phyloP scores from a whole-genome alignment of 2,113 vertebrate genomes.

The Takifugu flavidus region DNA sequence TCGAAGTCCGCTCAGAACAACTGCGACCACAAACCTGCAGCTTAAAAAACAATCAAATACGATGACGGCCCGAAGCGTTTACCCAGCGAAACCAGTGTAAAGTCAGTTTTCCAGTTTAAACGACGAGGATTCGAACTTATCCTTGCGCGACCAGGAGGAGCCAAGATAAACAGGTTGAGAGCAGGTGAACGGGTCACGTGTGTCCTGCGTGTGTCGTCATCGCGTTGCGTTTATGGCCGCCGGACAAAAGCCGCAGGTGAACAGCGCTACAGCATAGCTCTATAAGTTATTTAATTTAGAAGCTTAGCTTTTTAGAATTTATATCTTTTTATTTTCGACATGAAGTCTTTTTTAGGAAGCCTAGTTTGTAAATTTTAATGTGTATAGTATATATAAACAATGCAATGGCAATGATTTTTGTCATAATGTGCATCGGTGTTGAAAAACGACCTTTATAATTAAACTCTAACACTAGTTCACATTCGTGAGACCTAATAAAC shows the following conservation, averaged over 20 bases:
- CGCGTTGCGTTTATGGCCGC: constrained; percentile 2
- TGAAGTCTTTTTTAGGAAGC: no score
- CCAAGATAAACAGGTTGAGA: constrained; percentile 60
- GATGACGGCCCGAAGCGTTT: neutral
- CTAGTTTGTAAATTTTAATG: no score
- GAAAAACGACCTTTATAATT: no score
- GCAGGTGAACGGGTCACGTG: constrained; percentile 65
- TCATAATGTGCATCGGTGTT: no score
- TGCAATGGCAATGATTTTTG: no score
- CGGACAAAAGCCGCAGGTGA: neutral
- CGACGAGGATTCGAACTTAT: neutral
- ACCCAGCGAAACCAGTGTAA: neutral
- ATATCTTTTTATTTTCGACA: no score
- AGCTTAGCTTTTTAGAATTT: no score
- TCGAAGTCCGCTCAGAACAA: constrained; percentile 50
- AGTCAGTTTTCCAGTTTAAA: neutral
- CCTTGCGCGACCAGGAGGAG: neutral
- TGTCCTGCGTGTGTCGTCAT: constrained; percentile 37
- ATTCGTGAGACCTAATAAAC: no score
- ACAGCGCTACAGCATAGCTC: neutral
- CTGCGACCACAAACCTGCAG: neutral
- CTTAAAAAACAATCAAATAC: neutral
- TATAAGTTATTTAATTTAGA: neutral
- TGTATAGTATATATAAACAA: no score
- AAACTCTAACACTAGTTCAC: no score